Percentiles rank a stretch among this genome's conserved stretches.
Evolutionary conservation across 2,113 vertebrate species (phyloP).

Genomic region (Patagioenas fasciata): DNA sequence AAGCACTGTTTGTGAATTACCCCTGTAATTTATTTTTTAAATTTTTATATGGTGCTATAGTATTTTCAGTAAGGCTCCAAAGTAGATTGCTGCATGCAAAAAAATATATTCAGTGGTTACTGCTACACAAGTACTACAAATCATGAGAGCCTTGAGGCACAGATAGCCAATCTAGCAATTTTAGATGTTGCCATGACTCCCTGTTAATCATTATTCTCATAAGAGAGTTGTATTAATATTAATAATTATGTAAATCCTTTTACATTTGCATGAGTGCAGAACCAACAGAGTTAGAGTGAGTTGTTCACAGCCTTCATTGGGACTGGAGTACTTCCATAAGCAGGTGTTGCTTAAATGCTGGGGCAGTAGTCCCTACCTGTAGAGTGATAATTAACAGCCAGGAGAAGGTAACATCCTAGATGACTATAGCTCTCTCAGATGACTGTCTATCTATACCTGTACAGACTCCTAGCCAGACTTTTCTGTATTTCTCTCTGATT

Average conservation of each 20-base stretch:
- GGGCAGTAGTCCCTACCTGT: not conserved
- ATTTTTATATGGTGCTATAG: not conserved
- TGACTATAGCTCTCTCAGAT: not conserved
- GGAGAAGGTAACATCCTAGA: not conserved
- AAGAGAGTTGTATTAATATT: not conserved
- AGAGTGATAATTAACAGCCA: not conserved
- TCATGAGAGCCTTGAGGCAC: slow-evolving; percentile 29
- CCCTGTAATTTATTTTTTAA: not conserved
- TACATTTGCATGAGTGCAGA: not conserved
- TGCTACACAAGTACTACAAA: not conserved
- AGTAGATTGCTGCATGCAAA: not conserved
- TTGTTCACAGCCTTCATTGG: not conserved
- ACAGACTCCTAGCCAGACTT: not conserved
- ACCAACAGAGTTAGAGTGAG: not conserved
- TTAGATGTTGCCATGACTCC: not conserved
- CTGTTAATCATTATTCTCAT: not conserved
- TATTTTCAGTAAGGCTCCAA: not conserved
- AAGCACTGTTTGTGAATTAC: not conserved
- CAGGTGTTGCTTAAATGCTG: not conserved
- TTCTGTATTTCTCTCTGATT: not conserved
- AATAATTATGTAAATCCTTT: not conserved
- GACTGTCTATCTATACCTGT: not conserved
- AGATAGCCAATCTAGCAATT: slow-evolving; percentile 26
- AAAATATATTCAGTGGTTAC: not conserved
- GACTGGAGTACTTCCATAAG: not conserved